Evolutionary conservation across 2,888 invertebrate genomes (phyloP), one percentile per base, ranked within the genome.

Genomic region (Scelioninae gen. 1): DNA sequence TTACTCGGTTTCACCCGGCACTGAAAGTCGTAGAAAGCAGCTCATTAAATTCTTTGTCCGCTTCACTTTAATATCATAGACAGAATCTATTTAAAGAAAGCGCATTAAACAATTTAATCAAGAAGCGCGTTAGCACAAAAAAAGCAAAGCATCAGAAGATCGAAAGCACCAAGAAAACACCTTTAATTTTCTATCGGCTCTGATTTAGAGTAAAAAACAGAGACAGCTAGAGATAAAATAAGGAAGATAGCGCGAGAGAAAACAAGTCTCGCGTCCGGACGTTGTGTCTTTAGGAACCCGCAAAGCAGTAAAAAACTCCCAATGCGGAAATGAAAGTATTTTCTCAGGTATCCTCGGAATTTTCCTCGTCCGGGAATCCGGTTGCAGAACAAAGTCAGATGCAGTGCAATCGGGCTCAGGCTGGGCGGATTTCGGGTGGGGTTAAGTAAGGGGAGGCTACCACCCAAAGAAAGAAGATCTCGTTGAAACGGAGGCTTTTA

Each of bases 311-410:
- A 56, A 49, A 76, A 76, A 31, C 43, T n/a, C 15, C 40, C 40
- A 62, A 65, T n/a, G 15, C 74, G 47, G 49, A 65, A 66, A 66
- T 43, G 56, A 76, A 76, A 66, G 51, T 56, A 75, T 60, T 76
- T 75, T 66, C 75, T 56, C 58, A 66, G 75, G 58, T 76, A 66
- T 66, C 13, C 34, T 51, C 13, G 58, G 58, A 58, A 76, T 76
- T 65, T 56, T 63, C 34, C 47, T 69, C 58, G n/a, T 65, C 32
- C 32, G 38, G 31, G 38, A 11, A 47, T 56, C 56, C 7, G 23
- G 13, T 6, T n/a, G 49, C 5, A 16, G 9, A 56, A 58, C 16
- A 58, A 58, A 47, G 31, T 51, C 11, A 47, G 47, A 47, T 34
- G 43, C 7, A 29, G 11, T 29, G 3, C 6, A 45, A 49, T 47